phyloP scores from a whole-genome alignment of 2,888 invertebrate species.

The Andrena praecox region DNA sequence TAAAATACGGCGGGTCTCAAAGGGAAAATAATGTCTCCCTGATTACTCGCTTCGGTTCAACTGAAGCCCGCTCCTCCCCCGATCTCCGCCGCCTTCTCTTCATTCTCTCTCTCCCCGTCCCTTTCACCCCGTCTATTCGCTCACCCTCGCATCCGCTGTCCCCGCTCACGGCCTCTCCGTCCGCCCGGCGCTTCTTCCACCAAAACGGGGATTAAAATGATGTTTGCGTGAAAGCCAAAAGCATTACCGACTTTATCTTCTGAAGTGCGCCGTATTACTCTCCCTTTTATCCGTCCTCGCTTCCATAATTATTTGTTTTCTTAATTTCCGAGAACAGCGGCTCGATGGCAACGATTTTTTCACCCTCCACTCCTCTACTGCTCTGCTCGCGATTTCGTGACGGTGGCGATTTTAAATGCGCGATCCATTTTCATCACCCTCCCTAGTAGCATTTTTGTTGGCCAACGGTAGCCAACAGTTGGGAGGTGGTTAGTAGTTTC shows the following conservation, averaged over 20 bases:
- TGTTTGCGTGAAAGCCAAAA: slow-evolving; percentile 85
- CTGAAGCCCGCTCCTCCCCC: slow-evolving; percentile 72
- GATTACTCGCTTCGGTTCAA: slow-evolving; percentile 84
- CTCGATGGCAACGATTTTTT: slow-evolving; percentile 8
- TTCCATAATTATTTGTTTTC: slow-evolving; percentile 76
- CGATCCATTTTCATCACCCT: background rate
- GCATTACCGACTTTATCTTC: slow-evolving; percentile 84
- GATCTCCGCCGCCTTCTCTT: slow-evolving; percentile 48
- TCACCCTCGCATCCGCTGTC: slow-evolving; percentile 29
- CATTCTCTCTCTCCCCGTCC: slow-evolving; percentile 49
- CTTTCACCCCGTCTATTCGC: slow-evolving; percentile 43
- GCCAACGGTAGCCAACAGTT: too few species aligned
- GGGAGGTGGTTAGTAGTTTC: too few species aligned
- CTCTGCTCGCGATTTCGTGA: too few species aligned
- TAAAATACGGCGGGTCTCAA: slow-evolving; percentile 83
- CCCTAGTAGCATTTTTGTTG: too few species aligned
- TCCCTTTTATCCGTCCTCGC: slow-evolving; percentile 82
- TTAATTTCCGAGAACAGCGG: slow-evolving; percentile 68
- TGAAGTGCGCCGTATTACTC: slow-evolving; percentile 82
- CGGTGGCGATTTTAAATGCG: background rate
- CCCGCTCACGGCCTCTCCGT: slow-evolving; percentile 64
- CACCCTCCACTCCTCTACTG: background rate
- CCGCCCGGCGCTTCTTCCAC: slow-evolving; percentile 64
- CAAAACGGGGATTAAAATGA: slow-evolving; percentile 84
- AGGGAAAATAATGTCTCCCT: slow-evolving; percentile 85